A percentile compares a stretch with the other conserved stretches of the same genome.
Evolutionary conservation across 2,888 invertebrate species (phyloP).

Genomic region (Ornithoptera priamus): DNA sequence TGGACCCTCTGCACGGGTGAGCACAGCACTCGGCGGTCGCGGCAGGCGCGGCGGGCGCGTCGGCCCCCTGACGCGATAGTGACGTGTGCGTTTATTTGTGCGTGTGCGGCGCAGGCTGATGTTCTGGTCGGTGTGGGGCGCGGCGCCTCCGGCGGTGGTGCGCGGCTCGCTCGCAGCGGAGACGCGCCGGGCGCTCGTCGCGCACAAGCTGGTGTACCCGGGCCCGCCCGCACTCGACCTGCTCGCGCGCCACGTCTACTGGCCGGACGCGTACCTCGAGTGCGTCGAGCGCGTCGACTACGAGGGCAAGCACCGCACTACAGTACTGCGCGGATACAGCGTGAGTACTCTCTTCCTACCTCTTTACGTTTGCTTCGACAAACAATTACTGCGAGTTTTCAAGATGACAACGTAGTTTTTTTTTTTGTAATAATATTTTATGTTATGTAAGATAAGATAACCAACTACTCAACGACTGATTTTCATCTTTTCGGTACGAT

Average conservation of each 20-base stretch:
- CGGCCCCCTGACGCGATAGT: not conserved
- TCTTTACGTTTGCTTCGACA: no score
- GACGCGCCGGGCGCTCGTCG: constrained; percentile 81
- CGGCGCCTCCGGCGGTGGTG: constrained; percentile 81
- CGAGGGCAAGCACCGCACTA: constrained; percentile 83
- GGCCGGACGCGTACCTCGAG: constrained; percentile 90
- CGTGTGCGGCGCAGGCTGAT: constrained; percentile 72
- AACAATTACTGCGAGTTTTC: no score
- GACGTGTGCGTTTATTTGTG: no score
- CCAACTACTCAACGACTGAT: no score
- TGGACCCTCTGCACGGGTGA: constrained; percentile 82
- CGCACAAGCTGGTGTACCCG: constrained; percentile 87
- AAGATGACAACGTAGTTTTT: no score
- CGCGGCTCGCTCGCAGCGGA: constrained; percentile 83
- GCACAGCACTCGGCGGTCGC: constrained; percentile 30
- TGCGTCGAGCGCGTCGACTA: constrained; percentile 89
- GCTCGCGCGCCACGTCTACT: constrained; percentile 85
- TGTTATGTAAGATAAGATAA: no score
- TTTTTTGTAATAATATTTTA: no score
- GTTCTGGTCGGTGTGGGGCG: constrained; percentile 90
- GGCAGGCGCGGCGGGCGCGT: not conserved
- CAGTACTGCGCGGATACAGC: constrained; percentile 76
- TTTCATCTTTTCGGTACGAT: no score
- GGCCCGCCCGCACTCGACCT: constrained; percentile 86
- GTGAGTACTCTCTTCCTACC: constrained; percentile 46